A percentile compares a stretch with the other conserved stretches of the same genome.
These are phyloP conservation scores for Hemaris fuciformis DNA, from an alignment of 2,888 invertebrate genomes.

Conservation along the genomic window DNA sequence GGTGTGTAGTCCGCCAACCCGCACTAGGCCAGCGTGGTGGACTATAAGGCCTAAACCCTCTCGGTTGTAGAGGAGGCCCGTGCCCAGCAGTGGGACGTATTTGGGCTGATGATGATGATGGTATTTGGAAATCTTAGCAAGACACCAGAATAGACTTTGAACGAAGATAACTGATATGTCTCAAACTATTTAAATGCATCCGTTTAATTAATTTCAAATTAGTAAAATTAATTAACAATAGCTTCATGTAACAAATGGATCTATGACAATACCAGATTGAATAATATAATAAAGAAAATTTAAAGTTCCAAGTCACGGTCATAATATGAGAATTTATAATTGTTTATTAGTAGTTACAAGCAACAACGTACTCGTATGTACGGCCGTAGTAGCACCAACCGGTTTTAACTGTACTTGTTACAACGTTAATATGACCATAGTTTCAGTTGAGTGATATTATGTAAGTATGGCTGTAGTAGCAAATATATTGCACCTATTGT, in stretches of 20 bases:
- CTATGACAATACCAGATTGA: not conserved
- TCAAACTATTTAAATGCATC: too few species aligned
- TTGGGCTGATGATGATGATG: too few species aligned
- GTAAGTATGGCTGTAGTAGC: not conserved
- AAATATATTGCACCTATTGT: constrained; percentile 13
- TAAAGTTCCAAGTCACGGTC: not conserved
- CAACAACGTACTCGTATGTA: not conserved
- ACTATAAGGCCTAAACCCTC: too few species aligned
- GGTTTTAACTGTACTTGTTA: constrained; percentile 3
- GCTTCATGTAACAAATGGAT: not conserved
- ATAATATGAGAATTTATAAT: constrained; percentile 2
- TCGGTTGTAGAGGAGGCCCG: too few species aligned
- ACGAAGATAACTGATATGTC: too few species aligned
- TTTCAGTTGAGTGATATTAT: constrained; percentile 5
- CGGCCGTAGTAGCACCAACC: not conserved
- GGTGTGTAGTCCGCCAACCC: too few species aligned
- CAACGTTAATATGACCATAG: not conserved
- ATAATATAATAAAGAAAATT: not conserved
- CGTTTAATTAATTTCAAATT: too few species aligned
- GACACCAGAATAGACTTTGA: too few species aligned
- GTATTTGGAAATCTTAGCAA: too few species aligned
- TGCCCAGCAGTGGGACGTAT: too few species aligned
- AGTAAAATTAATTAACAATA: too few species aligned
- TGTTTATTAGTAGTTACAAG: not conserved
- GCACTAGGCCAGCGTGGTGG: too few species aligned